A percentile compares a stretch with the other conserved stretches of the same genome.
Evolutionary conservation across 2,113 vertebrate species (phyloP).

Genomic region (Chitala chitala): DNA sequence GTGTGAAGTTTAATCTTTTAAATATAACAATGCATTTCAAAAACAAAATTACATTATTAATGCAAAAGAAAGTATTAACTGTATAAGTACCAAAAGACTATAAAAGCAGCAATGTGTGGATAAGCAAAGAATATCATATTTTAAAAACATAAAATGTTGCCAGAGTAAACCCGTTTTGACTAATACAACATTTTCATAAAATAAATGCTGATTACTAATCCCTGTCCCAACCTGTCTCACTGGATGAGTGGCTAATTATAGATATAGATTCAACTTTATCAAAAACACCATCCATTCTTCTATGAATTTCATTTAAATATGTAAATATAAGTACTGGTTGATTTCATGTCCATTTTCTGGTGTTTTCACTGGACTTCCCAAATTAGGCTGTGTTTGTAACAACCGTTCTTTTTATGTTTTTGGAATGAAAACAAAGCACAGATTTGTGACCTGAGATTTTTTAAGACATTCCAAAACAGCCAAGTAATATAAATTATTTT

Average conservation of each 20-base stretch:
- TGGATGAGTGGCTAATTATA: not conserved
- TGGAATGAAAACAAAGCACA: not conserved
- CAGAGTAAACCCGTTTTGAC: not conserved
- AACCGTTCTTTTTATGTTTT: not conserved
- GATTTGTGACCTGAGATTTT: not conserved
- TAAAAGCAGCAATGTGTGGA: too few relatives aligned
- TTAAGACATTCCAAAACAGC: not conserved
- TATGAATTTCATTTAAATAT: not conserved
- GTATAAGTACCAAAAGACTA: not conserved
- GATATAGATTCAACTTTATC: not conserved
- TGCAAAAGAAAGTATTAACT: not conserved
- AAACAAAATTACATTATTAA: not conserved
- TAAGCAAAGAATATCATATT: not conserved
- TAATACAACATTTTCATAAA: not conserved
- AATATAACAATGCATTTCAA: not conserved
- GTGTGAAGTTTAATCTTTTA: too few relatives aligned
- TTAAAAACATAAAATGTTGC: not conserved
- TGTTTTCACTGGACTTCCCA: not conserved
- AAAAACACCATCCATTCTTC: slow-evolving; percentile 7
- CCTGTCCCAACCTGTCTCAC: not conserved
- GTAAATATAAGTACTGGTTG: not conserved
- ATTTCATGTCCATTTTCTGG: not conserved
- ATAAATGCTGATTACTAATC: not conserved
- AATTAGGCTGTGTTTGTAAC: slow-evolving; percentile 2
- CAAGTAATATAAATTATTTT: not conserved